A percentile compares a stretch with the other conserved stretches of the same genome.
Evolutionary conservation across 2,888 invertebrate genomes (phyloP).

Genomic region (Eupithecia inturbata): DNA sequence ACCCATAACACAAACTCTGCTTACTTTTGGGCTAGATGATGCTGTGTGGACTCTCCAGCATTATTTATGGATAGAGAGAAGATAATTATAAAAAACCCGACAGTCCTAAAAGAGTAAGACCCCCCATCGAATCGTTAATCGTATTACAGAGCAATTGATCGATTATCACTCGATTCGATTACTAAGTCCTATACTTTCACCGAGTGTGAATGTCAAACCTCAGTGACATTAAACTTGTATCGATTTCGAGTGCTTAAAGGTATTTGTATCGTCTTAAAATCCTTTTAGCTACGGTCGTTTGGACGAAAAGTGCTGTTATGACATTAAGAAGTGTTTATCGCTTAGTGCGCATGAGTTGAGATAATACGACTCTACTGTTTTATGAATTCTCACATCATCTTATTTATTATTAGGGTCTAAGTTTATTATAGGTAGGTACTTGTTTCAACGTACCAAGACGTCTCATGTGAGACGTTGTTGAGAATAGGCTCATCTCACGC

Average conservation of each 20-base stretch:
- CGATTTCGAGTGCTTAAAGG: constrained; percentile 49
- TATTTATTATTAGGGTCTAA: too few species aligned
- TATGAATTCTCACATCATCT: neutral
- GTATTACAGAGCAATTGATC: constrained; percentile 46
- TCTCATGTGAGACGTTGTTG: too few species aligned
- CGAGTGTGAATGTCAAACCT: constrained; percentile 75
- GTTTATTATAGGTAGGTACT: too few species aligned
- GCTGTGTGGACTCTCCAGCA: too few species aligned
- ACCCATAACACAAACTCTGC: too few species aligned
- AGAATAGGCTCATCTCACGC: too few species aligned
- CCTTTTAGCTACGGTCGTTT: constrained; percentile 69
- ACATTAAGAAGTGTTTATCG: constrained; percentile 38
- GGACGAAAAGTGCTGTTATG: constrained; percentile 45
- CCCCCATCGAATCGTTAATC: constrained; percentile 47
- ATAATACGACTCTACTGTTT: constrained; percentile 22
- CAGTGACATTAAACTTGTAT: constrained; percentile 67
- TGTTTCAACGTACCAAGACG: too few species aligned
- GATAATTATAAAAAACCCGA: constrained; percentile 34
- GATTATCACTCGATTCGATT: constrained; percentile 45
- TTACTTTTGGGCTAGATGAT: too few species aligned
- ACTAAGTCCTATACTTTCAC: constrained; percentile 74
- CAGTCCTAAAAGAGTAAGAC: constrained; percentile 35
- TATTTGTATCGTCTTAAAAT: constrained; percentile 65
- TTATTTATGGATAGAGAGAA: neutral
- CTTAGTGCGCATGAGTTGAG: constrained; percentile 27